Evolutionary conservation across 2,888 invertebrate species (phyloP).

Genomic region (Limenitis camilla): DNA sequence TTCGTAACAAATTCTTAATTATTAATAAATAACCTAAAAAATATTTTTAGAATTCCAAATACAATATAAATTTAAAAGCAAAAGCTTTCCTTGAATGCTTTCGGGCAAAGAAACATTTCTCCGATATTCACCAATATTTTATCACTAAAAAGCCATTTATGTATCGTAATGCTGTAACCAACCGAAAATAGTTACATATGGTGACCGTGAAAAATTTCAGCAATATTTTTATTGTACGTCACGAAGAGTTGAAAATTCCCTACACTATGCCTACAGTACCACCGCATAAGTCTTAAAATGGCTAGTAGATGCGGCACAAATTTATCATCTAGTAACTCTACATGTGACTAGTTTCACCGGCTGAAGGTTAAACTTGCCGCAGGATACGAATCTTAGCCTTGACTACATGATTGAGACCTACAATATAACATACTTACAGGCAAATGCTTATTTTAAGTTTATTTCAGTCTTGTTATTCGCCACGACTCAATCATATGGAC

Average conservation of each 20-base stretch:
- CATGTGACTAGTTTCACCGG: constrained; percentile 9
- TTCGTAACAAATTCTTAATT: too few species aligned
- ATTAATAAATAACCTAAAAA: too few species aligned
- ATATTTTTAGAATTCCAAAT: too few species aligned
- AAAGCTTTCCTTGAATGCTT: too few species aligned
- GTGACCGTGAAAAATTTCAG: neutral
- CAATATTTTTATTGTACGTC: too few species aligned
- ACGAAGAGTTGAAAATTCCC: neutral
- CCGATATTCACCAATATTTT: too few species aligned
- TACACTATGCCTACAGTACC: neutral
- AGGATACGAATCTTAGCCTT: constrained; percentile 31
- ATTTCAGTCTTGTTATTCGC: too few species aligned
- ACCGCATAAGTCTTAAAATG: neutral
- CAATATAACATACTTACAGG: neutral
- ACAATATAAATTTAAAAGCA: too few species aligned
- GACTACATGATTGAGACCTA: constrained; percentile 15
- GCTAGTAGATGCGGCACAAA: constrained; percentile 10
- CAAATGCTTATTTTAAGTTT: neutral
- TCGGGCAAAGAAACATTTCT: too few species aligned
- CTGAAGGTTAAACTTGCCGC: constrained; percentile 31
- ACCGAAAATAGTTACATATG: neutral
- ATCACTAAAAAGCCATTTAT: neutral
- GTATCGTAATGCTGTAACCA: neutral
- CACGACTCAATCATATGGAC: too few species aligned
- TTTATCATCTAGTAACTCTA: neutral